A percentile compares a stretch with the other conserved stretches of the same genome.
Evolutionary conservation across 2,113 vertebrate genomes (phyloP).

Genomic region (Psettodes erumei): DNA sequence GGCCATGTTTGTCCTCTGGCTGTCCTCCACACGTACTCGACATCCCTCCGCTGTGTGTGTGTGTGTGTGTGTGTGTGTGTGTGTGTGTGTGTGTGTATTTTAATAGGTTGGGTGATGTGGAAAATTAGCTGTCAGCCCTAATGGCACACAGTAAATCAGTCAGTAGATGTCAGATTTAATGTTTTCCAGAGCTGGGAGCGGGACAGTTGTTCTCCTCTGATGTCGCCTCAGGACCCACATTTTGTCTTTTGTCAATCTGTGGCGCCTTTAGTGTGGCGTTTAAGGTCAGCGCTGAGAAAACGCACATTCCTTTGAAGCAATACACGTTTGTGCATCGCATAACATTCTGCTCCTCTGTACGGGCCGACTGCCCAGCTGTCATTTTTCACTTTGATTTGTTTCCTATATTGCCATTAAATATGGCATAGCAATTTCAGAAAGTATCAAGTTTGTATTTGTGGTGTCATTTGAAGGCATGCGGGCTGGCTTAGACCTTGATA

Average conservation of each 20-base stretch:
- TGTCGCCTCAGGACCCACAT: not conserved
- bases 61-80: conserved; percentile 16
- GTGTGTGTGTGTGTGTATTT: conserved; percentile 7
- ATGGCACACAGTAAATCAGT: conserved; percentile 37
- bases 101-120: conserved; percentile 40
- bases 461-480: not conserved
- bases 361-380: not conserved
- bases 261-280: not conserved
- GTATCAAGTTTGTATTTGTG: not conserved
- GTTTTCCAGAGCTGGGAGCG: not conserved
- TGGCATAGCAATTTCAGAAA: not conserved
- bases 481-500: too few species aligned
- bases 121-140: conserved; percentile 55
- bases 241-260: not conserved
- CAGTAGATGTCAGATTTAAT: conserved; percentile 12
- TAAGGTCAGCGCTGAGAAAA: not conserved
- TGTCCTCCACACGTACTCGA: conserved; percentile 20
- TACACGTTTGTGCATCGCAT: too few species aligned
- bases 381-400: not conserved
- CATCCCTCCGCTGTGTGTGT: not conserved
- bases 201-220: not conserved
- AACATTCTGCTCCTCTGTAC: not conserved
- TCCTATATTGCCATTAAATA: not conserved
- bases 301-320: too few species aligned
- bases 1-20: conserved; percentile 52